These are phyloP conservation scores for Sebastolobus alascanus DNA, from an alignment of 2,797 vertebrate species.

Conservation along the genomic window DNA sequence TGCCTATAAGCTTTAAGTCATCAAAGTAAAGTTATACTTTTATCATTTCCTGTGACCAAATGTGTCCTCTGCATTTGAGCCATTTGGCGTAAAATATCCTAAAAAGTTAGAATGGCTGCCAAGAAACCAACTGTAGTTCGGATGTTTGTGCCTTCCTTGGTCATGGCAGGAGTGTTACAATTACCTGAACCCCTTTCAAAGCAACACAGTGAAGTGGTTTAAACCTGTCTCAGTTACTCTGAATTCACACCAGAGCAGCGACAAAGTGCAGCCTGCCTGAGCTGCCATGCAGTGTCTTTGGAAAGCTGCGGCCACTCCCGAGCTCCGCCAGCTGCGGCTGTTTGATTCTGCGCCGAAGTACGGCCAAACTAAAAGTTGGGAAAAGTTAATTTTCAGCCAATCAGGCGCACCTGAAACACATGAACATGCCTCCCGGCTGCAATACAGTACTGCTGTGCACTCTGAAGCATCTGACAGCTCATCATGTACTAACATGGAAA, in stretches of 20 bases:
- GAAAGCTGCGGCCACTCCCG: no score
- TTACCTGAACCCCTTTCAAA: background rate
- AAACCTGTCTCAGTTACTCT: conserved; percentile 5
- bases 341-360: no score
- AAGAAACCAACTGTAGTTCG: background rate
- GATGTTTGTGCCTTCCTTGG: background rate
- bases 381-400: no score
- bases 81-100: background rate
- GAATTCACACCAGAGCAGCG: background rate
- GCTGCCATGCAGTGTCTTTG: no score
- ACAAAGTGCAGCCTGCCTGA: no score
- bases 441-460: background rate
- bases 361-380: no score
- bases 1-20: background rate
- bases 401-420: no score
- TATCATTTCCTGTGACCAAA: background rate
- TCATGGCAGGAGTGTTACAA: background rate
- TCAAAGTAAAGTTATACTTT: background rate
- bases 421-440: no score
- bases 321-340: no score
- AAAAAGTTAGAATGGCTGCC: background rate
- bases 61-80: background rate
- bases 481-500: conserved; percentile 1
- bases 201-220: background rate
- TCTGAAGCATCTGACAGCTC: background rate